Evolutionary conservation across 2,888 invertebrate species (phyloP), one percentile per base, ranked within the genome.

Genomic region (Oscheius myriophilus): DNA sequence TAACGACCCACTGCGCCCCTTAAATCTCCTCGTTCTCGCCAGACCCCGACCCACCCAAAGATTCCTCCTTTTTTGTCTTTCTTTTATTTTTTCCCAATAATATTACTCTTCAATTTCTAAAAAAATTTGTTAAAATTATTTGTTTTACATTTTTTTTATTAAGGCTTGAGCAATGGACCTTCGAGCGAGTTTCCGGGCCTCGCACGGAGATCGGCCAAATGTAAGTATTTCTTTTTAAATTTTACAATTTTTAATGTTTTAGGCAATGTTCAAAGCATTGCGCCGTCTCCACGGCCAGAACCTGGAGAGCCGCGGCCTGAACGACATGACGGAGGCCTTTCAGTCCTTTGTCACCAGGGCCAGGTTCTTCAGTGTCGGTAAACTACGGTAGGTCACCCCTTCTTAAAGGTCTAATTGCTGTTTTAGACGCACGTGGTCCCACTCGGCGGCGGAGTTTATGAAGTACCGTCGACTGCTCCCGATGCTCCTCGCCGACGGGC

Each of bases 401-500:
- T 16, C 16, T 25, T 54, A 1, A 1, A 2, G 26, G 21, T 6
- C 3, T 16, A 11, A 23, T 54, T 7, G 16, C 7, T 54, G 6
- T 54, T 82, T 51, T 62, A 85, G 86, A 43, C 61, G 86, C 63
- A 86, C 87, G 6, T 86, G 86, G 86, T 86, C 86, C 0, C 86
- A 87, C 61, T 86, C 85, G 1, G 86, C 86, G 3, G 85, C 84
- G 1, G 86, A 86, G 58, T 86, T 86, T 69, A 84, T 86, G 79
- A 86, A 86, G 66, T 86, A 86, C 61, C 80, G 86, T 9, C 76
- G 86, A 6, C 77, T 86, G 12, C 70, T 86, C 33, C 86, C 86
- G 11, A 84, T 85, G 80, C 67, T 86, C 26, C 75, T 87, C 11
- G 81, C 81, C 14, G 84, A 86, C 59, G 86, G 86, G 62, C 77